Percentiles rank a stretch among this genome's conserved stretches.
These are phyloP conservation scores for Diprion similis DNA, from an alignment of 1,140 invertebrate genomes.

Conservation along the genomic window DNA sequence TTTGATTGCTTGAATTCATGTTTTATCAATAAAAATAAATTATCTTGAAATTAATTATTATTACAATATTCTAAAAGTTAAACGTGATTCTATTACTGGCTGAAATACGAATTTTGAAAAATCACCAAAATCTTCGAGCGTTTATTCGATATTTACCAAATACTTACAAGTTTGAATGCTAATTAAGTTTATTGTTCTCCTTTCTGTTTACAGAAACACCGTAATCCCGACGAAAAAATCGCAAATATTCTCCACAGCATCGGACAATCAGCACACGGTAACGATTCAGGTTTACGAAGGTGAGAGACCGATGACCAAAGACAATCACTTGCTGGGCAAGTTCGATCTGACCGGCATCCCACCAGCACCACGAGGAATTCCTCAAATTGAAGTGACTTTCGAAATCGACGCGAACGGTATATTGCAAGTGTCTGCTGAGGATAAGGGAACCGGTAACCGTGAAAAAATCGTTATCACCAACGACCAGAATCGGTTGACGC, in stretches of 20 bases:
- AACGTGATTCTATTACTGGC: slow-evolving; percentile 1
- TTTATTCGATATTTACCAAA: too few relatives aligned
- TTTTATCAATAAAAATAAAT: slow-evolving; percentile 5
- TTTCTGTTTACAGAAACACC: slow-evolving; percentile 76
- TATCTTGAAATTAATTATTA: not conserved
- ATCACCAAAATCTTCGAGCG: too few relatives aligned
- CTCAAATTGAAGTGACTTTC: slow-evolving; percentile 99
- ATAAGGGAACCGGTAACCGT: slow-evolving; percentile 97
- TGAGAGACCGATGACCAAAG: slow-evolving; percentile 99
- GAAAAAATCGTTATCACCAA: slow-evolving; percentile 99
- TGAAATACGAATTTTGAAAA: too few relatives aligned
- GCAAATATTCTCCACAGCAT: slow-evolving; percentile 98
- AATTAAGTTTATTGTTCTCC: slow-evolving; percentile 18
- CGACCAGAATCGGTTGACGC: slow-evolving; percentile 95
- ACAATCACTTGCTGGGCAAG: slow-evolving; percentile 97
- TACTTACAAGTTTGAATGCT: slow-evolving; percentile 11
- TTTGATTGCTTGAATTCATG: not conserved
- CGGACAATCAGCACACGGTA: slow-evolving; percentile 98
- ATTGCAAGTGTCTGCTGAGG: slow-evolving; percentile 94
- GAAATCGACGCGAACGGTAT: slow-evolving; percentile 99
- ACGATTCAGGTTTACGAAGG: slow-evolving; percentile 98
- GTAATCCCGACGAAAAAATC: slow-evolving; percentile 99
- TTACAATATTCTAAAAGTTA: not conserved
- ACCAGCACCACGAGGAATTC: slow-evolving; percentile 95
- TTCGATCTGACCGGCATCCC: slow-evolving; percentile 99